Evolutionary conservation across 2,797 vertebrate genomes (phyloP).

Genomic region (Pogoniulus pusillus): DNA sequence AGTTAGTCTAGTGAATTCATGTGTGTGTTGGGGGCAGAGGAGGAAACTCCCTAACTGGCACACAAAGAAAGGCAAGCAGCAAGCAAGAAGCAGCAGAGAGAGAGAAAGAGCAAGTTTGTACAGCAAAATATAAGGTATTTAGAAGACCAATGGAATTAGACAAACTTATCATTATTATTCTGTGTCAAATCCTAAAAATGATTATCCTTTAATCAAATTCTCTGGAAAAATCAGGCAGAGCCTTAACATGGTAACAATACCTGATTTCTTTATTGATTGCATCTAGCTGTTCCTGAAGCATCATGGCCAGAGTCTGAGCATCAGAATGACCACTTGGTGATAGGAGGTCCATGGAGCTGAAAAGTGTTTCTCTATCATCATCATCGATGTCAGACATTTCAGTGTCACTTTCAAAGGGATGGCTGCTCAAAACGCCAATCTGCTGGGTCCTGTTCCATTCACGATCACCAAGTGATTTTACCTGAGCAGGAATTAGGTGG

Average conservation of each 20-base stretch:
- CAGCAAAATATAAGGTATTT: no score
- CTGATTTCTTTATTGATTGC: slow-evolving; percentile 99
- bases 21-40: no score
- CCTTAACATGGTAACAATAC: slow-evolving; percentile 18
- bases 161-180: no score
- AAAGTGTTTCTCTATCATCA: slow-evolving; percentile 94
- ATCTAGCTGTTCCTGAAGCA: slow-evolving; percentile 98
- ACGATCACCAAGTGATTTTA: slow-evolving; percentile 94
- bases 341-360: slow-evolving; percentile 97
- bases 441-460: slow-evolving; percentile 95
- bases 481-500: slow-evolving; percentile 74
- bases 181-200: no score
- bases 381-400: slow-evolving; percentile 99
- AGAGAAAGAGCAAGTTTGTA: no score
- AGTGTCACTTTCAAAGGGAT: slow-evolving; percentile 95
- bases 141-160: no score
- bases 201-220: no score
- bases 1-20: no score
- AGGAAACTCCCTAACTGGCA: no score
- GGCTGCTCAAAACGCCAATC: slow-evolving; percentile 88
- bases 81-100: no score
- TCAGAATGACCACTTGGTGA: slow-evolving; percentile 97
- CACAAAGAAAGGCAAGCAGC: no score
- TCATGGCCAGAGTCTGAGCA: slow-evolving; percentile 97
- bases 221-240: no score